Evolutionary conservation across 2,797 vertebrate species (phyloP).

Genomic region (Chelonia mydas): DNA sequence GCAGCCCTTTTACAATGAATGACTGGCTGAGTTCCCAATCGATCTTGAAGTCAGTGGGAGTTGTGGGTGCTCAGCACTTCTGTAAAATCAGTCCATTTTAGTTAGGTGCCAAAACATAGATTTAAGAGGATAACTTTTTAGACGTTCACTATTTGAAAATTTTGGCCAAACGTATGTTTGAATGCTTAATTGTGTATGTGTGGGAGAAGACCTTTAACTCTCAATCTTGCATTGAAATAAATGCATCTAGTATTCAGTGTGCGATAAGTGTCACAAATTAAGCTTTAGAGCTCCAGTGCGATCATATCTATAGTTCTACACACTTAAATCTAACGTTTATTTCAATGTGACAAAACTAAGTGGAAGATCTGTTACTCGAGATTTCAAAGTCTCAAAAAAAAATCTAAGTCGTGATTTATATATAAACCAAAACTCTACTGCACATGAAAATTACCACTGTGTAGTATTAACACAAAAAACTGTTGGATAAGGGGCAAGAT

Average conservation of each 20-base stretch:
- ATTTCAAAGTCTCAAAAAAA: accelerated
- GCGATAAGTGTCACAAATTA: neutral
- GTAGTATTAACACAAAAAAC: neutral
- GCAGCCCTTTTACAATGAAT: neutral
- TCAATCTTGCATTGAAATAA: neutral
- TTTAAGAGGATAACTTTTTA: neutral
- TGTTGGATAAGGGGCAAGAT: accelerated
- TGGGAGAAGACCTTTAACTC: neutral
- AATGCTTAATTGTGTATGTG: neutral
- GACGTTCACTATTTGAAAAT: neutral
- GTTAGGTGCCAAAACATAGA: neutral
- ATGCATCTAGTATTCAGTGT: neutral
- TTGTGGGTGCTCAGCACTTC: neutral
- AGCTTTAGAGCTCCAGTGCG: neutral
- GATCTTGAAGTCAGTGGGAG: neutral
- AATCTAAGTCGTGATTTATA: accelerated
- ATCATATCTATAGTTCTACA: neutral
- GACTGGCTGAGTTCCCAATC: neutral
- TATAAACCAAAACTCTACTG: accelerated
- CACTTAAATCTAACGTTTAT: neutral
- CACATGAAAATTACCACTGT: neutral
- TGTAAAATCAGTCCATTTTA: neutral
- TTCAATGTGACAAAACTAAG: accelerated
- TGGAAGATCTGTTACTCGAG: accelerated
- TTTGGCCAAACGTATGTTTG: neutral